These are phyloP conservation scores for Heliopora coerulea DNA, from an alignment of 92 coral and sea anemone species.

Conservation along the genomic window DNA sequence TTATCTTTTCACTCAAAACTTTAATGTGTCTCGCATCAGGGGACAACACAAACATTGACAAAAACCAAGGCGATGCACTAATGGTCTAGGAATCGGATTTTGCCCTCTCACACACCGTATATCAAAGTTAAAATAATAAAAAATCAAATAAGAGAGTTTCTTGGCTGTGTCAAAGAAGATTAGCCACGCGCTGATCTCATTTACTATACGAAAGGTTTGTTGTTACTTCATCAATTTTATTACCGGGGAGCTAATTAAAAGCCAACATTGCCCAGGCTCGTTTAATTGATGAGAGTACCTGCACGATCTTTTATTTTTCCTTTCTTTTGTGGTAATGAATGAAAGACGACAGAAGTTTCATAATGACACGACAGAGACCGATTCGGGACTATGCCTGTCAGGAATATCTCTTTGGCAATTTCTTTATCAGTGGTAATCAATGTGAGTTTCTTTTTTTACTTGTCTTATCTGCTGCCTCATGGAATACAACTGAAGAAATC, in stretches of 20 bases:
- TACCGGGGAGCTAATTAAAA: conserved; percentile 37
- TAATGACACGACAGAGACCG: neutral
- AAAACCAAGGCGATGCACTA: neutral
- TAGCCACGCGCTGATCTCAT: conserved; percentile 10
- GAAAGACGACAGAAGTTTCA: neutral
- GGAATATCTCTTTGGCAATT: too few relatives aligned
- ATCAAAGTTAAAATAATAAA: neutral
- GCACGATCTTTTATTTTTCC: neutral
- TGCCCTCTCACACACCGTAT: neutral
- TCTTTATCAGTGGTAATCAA: too few relatives aligned
- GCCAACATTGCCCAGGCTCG: conserved; percentile 17
- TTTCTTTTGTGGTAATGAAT: neutral
- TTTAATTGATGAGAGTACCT: conserved; percentile 13
- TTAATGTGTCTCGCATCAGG: conserved; percentile 37
- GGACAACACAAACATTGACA: conserved; percentile 24
- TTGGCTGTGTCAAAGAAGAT: neutral
- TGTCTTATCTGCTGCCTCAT: too few relatives aligned
- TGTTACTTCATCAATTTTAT: conserved; percentile 17
- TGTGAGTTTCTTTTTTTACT: too few relatives aligned
- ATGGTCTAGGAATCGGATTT: neutral
- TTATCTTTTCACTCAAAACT: conserved; percentile 11
- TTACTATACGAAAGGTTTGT: conserved; percentile 2
- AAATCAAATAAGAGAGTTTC: neutral
- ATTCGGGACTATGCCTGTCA: too few relatives aligned
- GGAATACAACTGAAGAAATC: too few relatives aligned